Base-by-base conservation (phyloP, 2,797 vertebrate species). In the Characodon lateralis region DNA sequence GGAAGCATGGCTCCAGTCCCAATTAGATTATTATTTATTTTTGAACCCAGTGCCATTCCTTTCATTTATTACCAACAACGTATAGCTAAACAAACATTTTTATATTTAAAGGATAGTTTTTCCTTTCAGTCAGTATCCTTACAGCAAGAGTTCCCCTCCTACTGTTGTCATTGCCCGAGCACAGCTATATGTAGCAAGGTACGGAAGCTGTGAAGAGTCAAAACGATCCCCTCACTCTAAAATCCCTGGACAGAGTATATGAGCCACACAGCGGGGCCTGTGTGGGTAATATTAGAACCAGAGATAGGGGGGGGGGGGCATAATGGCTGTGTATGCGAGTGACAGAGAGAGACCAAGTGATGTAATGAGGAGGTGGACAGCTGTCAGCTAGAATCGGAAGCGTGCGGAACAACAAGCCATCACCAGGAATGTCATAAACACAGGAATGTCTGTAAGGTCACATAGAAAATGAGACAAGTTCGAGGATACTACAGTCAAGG, bases 331-430 rank as follows among this genome's bases (percentile, higher is more conserved):
- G 53, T 39, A 41, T 18, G 77, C 1, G 76, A 1, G 76, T 70
- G 46, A 66, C 61, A 74, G 55, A 46, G 75, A 56, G 59, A 63
- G 71, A 63, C 22, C 43, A 51, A 74, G 78, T 0, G 46, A 76
- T 87, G 63, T 93, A 91, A 92, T 88, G 76, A 88, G 78, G 77
- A 83, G 59, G 78, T 76, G 83, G 83, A 83, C 93, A 92, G 90
- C 92, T 94, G 91, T 89, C 85, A 88, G 87, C 76, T 80, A 61
- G 51, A 68, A 74, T 87, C 22, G 46, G 77, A 87, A 81, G 78
- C 74, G 74, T 87, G 78, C 41, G 71, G 3, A 16, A 74, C 77
- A 83, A 78, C 66, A 71, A 69, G 73, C 63, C 74, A 28, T 73
- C 83, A 69, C 77, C 83, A 50, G 41, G 31, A 35, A 35, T 35